A percentile compares a stretch with the other conserved stretches of the same genome.
These are phyloP conservation scores for Proteles cristata DNA, from an alignment of 2,113 vertebrate species.

Conservation along the genomic window DNA sequence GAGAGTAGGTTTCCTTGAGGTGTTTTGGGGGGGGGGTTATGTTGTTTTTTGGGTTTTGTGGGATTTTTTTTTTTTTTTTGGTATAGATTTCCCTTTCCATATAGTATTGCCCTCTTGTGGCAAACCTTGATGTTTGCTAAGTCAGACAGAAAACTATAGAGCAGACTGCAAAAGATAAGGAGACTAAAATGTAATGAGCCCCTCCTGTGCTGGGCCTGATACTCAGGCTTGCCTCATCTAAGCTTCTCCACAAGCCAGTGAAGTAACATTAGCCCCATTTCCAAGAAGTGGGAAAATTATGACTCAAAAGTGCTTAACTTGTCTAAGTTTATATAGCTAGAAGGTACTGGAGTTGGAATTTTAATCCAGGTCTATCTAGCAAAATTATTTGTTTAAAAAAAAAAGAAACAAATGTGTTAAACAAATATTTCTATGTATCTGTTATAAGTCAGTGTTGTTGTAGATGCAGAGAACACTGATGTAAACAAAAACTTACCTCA, in stretches of 20 bases:
- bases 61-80: neutral
- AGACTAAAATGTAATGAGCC: neutral
- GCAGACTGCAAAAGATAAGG: neutral
- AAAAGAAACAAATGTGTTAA: neutral
- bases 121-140: neutral
- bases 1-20: neutral
- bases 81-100: neutral
- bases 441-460: neutral
- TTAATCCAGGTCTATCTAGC: neutral
- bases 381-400: neutral
- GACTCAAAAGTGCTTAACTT: neutral
- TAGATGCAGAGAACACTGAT: neutral
- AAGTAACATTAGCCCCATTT: neutral
- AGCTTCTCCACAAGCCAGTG: neutral
- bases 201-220: neutral
- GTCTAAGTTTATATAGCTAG: neutral
- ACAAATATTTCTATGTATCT: neutral
- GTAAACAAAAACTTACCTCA: neutral
- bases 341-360: neutral
- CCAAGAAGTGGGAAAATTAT: neutral
- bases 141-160: neutral
- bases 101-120: constrained; percentile 61
- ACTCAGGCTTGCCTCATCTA: neutral
- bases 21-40: neutral
- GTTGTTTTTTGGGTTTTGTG: neutral